These are phyloP conservation scores for Sinocyclocheilus grahami DNA, from an alignment of 2,113 vertebrate genomes.

Conservation along the genomic window DNA sequence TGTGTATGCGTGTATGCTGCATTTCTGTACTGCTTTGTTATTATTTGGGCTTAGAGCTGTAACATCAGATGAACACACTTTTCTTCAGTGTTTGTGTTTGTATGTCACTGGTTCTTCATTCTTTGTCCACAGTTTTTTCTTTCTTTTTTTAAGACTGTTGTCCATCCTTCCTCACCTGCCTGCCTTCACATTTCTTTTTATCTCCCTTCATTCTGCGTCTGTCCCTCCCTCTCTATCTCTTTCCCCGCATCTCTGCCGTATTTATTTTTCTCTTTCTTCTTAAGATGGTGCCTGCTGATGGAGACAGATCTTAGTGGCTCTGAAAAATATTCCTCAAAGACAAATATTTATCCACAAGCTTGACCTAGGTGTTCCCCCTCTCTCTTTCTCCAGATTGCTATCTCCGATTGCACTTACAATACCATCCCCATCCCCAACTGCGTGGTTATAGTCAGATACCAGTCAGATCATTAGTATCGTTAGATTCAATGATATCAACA, in stretches of 20 bases:
- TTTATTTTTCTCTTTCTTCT: slow-evolving; percentile 73
- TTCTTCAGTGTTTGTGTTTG: slow-evolving; percentile 19
- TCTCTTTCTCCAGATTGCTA: not conserved
- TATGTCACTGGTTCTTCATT: slow-evolving; percentile 49
- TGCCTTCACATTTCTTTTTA: slow-evolving; percentile 3
- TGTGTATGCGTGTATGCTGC: not conserved
- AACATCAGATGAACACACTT: not conserved
- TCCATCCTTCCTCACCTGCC: not conserved
- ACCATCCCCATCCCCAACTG: not conserved
- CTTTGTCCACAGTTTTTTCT: slow-evolving; percentile 46
- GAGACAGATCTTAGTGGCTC: slow-evolving; percentile 68
- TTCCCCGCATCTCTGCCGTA: slow-evolving; percentile 62
- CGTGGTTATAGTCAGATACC: not conserved
- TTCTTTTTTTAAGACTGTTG: not conserved
- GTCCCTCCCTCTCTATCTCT: slow-evolving; percentile 55
- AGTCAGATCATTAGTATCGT: not conserved
- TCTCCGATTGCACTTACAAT: not conserved
- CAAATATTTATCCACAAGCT: slow-evolving; percentile 76
- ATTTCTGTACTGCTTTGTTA: slow-evolving; percentile 14
- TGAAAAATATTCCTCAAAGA: slow-evolving; percentile 70
- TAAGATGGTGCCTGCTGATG: slow-evolving; percentile 77
- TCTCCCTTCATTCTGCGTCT: slow-evolving; percentile 49
- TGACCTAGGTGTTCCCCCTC: slow-evolving; percentile 58
- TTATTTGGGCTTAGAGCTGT: slow-evolving; percentile 25
- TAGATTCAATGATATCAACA: not conserved